Evolutionary conservation across 1,140 invertebrate genomes (phyloP).

Genomic region (Ips nitidus): DNA sequence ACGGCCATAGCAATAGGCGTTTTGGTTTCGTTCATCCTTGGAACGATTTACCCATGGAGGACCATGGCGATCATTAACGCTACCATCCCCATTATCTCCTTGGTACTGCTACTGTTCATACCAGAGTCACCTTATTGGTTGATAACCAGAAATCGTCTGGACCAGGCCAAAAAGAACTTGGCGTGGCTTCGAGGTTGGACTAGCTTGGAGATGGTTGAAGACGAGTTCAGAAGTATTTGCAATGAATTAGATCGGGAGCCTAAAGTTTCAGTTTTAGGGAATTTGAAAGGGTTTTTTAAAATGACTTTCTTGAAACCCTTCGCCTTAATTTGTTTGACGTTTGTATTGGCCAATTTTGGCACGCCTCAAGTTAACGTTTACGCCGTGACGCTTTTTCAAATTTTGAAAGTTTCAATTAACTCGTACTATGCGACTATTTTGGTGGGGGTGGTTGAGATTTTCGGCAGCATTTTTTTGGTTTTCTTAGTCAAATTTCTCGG

Average conservation of each 20-base stretch:
- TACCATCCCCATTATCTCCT: conserved; percentile 64
- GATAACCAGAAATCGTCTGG: conserved; percentile 59
- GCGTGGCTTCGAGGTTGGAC: conserved; percentile 71
- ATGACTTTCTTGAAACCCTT: conserved; percentile 63
- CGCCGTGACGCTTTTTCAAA: conserved; percentile 70
- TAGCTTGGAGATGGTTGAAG: conserved; percentile 54
- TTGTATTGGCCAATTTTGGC: conserved; percentile 72
- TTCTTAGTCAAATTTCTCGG: conserved; percentile 68
- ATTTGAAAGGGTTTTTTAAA: conserved; percentile 54
- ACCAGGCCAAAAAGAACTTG: conserved; percentile 61
- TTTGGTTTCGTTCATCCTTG: conserved; percentile 68
- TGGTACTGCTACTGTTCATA: conserved; percentile 65
- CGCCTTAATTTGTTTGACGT: conserved; percentile 62
- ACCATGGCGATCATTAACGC: conserved; percentile 68
- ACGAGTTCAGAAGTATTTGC: conserved; percentile 57
- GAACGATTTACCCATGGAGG: conserved; percentile 70
- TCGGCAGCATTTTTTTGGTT: conserved; percentile 65
- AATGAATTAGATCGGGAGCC: conserved; percentile 20
- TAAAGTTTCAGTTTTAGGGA: conserved; percentile 16
- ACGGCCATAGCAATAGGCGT: conserved; percentile 72
- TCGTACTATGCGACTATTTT: conserved; percentile 72
- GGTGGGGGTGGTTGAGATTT: conserved; percentile 66
- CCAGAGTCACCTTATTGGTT: conserved; percentile 80
- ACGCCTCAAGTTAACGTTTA: conserved; percentile 70
- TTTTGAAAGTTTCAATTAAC: conserved; percentile 69